These are phyloP conservation scores for Microplitis deprimator DNA, from an alignment of 2,888 invertebrate species.

Conservation along the genomic window DNA sequence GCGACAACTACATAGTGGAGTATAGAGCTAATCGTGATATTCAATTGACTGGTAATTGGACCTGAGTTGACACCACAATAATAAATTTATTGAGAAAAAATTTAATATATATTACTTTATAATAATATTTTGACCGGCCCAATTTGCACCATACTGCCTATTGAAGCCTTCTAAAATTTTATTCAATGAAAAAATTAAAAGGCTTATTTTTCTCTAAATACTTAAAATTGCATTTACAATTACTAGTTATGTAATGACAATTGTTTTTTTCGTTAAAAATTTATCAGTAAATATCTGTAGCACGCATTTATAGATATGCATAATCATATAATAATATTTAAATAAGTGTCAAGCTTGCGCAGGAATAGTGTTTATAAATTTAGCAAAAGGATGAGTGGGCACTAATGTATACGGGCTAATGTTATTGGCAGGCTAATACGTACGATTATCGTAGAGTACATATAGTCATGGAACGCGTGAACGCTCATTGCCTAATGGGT, in stretches of 20 bases:
- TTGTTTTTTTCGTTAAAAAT: background rate
- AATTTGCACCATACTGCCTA: too few relatives aligned
- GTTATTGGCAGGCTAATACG: constrained; percentile 57
- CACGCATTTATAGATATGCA: background rate
- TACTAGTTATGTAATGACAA: background rate
- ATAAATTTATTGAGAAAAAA: too few relatives aligned
- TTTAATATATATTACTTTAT: too few relatives aligned
- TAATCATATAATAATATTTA: background rate
- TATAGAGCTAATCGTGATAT: too few relatives aligned
- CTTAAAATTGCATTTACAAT: too few relatives aligned
- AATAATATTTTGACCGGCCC: too few relatives aligned
- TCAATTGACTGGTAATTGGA: too few relatives aligned
- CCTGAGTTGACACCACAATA: too few relatives aligned
- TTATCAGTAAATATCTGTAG: background rate
- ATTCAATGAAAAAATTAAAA: too few relatives aligned
- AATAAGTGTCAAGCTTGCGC: constrained; percentile 2
- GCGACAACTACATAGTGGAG: too few relatives aligned
- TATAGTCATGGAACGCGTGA: constrained; percentile 46
- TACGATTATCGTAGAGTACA: constrained; percentile 45
- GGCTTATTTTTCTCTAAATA: too few relatives aligned
- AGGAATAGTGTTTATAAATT: constrained; percentile 12
- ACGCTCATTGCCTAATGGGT: constrained; percentile 54
- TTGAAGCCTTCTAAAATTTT: too few relatives aligned
- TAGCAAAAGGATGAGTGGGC: constrained; percentile 53
- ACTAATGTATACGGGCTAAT: constrained; percentile 52